Evolutionary conservation across 2,113 vertebrate genomes (phyloP), one percentile per base, ranked within the genome.

Genomic region (Tychaedon coryphoeus): DNA sequence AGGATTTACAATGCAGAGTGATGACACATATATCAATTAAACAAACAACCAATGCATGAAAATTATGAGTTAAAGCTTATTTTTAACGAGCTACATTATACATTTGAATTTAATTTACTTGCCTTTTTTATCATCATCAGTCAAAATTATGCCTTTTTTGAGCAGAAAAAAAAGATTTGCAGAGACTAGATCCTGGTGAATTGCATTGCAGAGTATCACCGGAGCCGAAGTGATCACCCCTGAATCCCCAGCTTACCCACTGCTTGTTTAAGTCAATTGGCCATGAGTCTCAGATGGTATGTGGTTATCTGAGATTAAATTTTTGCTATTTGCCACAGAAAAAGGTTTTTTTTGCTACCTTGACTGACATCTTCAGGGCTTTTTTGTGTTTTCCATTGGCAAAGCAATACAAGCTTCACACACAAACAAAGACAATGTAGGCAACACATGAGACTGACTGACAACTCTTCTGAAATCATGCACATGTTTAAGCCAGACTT

Each of bases 251-350:
- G 38, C 50, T 89, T 58, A 82, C 19, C 34, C 56, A 19, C 43
- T 70, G 61, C 61, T 91, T 75, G n/a, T 57, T 92, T 73, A 94
- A 92, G 38, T 34, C 66, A 85, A 82, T n/a, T 22, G 16, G 19
- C 48, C 3, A 0, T 10, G 31, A 82, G 61, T 70, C 50, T 84
- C 90, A 94, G 82, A 71, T 83, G 80, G 60, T 50, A 36, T 2
- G 3, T 2, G 53, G 19, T 71, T 61, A 53, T 29, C 66, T 3
- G 12, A 71, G n/a, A 65, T 19, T 12, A 56, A 50, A 45, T 70
- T 80, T 38, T 70, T 5, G 2, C 48, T 48, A 14, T 40, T 38
- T 77, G 33, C 36, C 53, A 36, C 5, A 6, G 26, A 29, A 54
- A 76, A 76, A 54, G 8, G 15, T 16, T 14, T 29, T 51, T 5